Conservation (phyloP, 2,113 vertebrate species). For the Clarias magur region DNA sequence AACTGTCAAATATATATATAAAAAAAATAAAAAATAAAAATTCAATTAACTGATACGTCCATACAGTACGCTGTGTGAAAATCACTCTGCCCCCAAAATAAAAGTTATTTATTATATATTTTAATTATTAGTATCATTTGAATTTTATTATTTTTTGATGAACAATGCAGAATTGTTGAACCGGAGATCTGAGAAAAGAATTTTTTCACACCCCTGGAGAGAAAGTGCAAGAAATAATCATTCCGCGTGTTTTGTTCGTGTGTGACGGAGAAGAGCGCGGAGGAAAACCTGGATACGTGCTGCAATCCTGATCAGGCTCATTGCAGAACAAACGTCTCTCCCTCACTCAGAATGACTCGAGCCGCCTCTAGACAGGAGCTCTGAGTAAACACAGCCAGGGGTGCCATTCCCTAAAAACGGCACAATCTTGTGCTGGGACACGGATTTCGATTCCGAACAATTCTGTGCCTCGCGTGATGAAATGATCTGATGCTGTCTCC, state of each 20-base stretch:
- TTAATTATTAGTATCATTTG: not conserved
- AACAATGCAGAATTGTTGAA: not conserved
- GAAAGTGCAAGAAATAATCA: not conserved
- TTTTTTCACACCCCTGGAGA: not conserved
- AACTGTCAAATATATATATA: too few species aligned
- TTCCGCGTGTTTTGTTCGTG: not conserved
- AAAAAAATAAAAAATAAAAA: too few species aligned
- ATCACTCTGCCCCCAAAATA: too few species aligned
- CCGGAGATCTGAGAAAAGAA: not conserved
- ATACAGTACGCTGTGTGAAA: too few species aligned
- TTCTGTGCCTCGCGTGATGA: not conserved
- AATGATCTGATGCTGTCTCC: not conserved
- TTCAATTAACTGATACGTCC: too few species aligned
- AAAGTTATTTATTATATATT: not conserved
- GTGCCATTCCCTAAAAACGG: not conserved
- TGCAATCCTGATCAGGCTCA: slow-evolving; percentile 27
- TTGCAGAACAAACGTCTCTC: slow-evolving; percentile 20
- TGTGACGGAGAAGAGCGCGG: not conserved
- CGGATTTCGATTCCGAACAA: not conserved
- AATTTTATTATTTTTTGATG: not conserved
- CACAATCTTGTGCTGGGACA: not conserved
- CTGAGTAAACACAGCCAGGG: not conserved
- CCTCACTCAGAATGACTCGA: not conserved
- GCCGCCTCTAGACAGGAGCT: too few species aligned
- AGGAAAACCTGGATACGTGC: not conserved